Base-by-base conservation (phyloP, 1,140 invertebrate genomes). In the Hestina assimilis region DNA sequence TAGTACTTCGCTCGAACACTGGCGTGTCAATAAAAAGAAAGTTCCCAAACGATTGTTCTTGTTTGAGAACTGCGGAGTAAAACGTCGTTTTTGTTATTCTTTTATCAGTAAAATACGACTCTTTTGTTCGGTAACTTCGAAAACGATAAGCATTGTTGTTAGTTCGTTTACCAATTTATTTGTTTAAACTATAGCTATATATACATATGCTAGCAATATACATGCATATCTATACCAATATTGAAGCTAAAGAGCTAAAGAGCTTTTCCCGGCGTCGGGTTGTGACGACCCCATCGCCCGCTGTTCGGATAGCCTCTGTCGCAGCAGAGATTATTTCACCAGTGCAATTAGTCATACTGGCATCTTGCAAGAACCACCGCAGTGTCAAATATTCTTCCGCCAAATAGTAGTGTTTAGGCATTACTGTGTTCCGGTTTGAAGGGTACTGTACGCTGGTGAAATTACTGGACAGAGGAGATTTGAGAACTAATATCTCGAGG, bases 81-180 rank as follows among this genome's bases (percentile, higher is more conserved):
- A 46, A 29, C 38, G 23, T 29, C 33, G 46, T 56, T 61, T 50
- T 61, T 51, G 52, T 55, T 46, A 51, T 48, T 61, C 52, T 61
- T 61, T 61, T 61, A 61, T 61, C 46, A 42, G 51, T 48, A 19
- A 33, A 56, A 33, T 40, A 46, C 35, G 43, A 47, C 43, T 60
- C 31, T 51, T 51, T 51, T 41, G 48, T 51, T 33, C 24, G 33
- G 14, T 9, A 17, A 4, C n/a, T 4, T 24, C 15, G 26, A 46
- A 26, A 46, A 29, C 26, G 24, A 35, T 35, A 15, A 28, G 8
- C 15, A 15, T 35, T n/a, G 14, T 35, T 35, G 6, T 15, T 11
- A 35, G 5, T 17, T 35, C 31, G 14, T 15, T 6, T 5, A 14
- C 31, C 15, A 14, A 14, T 35, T 35, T 35, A 12, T 7, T 35